Evolutionary conservation across 1,140 invertebrate genomes (phyloP).

Genomic region (Drosophila tsacasi): DNA sequence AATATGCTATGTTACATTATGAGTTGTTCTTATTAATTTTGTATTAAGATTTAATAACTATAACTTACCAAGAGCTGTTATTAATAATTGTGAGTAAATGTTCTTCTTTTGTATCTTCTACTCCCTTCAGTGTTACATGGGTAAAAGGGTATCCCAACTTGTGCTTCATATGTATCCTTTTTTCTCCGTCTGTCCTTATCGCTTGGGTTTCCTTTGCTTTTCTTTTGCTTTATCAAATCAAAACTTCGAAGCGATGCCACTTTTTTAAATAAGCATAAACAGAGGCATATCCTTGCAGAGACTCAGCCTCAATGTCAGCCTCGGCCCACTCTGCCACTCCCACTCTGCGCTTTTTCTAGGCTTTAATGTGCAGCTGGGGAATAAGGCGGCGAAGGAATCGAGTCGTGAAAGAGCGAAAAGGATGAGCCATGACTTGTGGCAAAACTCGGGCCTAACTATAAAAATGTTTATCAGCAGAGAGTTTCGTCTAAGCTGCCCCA

Average conservation of each 20-base stretch:
- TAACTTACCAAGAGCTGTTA: neutral
- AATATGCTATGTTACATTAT: no score
- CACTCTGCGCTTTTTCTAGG: slow-evolving; percentile 3
- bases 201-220: slow-evolving; percentile 50
- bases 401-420: slow-evolving; percentile 33
- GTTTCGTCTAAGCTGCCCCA: slow-evolving; percentile 57
- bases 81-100: neutral
- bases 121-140: neutral
- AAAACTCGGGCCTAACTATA: slow-evolving; percentile 68
- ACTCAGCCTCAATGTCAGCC: neutral
- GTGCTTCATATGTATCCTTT: neutral
- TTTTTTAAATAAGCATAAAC: slow-evolving; percentile 83
- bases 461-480: slow-evolving; percentile 70
- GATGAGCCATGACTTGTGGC: slow-evolving; percentile 78
- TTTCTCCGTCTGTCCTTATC: slow-evolving; percentile 40
- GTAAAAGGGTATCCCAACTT: slow-evolving; percentile 4
- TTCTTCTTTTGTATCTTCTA: neutral
- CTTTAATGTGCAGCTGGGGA: slow-evolving; percentile 78
- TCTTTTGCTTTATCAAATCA: slow-evolving; percentile 77
- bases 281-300: slow-evolving; percentile 33
- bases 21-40: neutral
- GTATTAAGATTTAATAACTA: neutral
- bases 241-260: slow-evolving; percentile 72
- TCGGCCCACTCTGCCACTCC: neutral
- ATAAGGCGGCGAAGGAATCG: slow-evolving; percentile 45